Evolutionary conservation across 1,140 invertebrate species (phyloP).

Genomic region (Druon quercuslanigerum): DNA sequence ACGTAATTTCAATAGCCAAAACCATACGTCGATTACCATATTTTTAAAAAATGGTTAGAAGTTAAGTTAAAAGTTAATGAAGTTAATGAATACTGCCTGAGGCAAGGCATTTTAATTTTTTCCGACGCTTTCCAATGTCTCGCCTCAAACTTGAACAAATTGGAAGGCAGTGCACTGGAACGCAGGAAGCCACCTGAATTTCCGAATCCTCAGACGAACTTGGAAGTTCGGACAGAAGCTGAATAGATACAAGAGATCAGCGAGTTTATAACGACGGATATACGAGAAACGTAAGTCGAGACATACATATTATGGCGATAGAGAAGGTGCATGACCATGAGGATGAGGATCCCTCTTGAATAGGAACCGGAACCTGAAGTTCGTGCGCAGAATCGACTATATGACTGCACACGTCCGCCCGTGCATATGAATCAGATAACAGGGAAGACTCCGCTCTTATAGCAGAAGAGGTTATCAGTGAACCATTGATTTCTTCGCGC

Average conservation of each 20-base stretch:
- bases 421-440: constrained; percentile 62
- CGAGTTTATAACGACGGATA: constrained; percentile 1
- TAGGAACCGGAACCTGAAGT: constrained; percentile 69
- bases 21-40: no score
- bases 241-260: constrained; percentile 8
- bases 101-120: no score
- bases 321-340: constrained; percentile 37
- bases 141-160: no score
- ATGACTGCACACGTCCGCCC: constrained; percentile 55
- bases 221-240: not conserved
- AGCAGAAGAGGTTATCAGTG: constrained; percentile 32
- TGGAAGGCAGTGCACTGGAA: no score
- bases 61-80: no score
- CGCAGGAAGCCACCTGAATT: no score
- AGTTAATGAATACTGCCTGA: no score
- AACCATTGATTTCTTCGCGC: constrained; percentile 36
- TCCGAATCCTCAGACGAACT: no score
- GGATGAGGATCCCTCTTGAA: constrained; percentile 56
- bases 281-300: constrained; percentile 7
- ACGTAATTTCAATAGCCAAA: no score
- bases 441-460: constrained; percentile 28
- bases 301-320: not conserved
- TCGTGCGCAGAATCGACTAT: constrained; percentile 67
- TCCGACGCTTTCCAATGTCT: no score
- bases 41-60: no score